Percentiles rank a stretch among this genome's conserved stretches.
Conservation (phyloP, 2,113 vertebrate genomes). For the Psammodynastes pulverulentus region DNA sequence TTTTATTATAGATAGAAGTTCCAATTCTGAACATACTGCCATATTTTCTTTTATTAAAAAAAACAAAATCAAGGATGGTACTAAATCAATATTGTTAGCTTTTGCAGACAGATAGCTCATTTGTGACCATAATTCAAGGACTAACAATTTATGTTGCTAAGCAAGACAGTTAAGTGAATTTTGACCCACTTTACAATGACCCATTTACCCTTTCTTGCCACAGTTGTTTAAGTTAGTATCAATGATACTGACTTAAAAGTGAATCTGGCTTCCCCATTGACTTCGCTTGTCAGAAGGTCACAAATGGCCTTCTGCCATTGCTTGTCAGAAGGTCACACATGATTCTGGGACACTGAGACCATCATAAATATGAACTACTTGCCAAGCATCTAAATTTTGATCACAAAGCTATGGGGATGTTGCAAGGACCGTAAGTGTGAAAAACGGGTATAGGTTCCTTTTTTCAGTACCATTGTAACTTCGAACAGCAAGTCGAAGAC, state of each 20-base stretch:
- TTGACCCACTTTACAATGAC: not conserved
- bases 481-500: not conserved
- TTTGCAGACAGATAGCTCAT: not conserved
- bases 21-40: not conserved
- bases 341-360: not conserved
- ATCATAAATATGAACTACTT: not conserved
- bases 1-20: not conserved
- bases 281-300: not conserved
- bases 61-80: accelerated
- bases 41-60: not conserved
- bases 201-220: not conserved
- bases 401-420: not conserved
- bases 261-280: not conserved
- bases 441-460: not conserved
- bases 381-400: not conserved
- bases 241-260: not conserved
- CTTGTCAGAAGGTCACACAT: not conserved
- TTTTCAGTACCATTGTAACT: not conserved
- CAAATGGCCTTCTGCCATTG: too few relatives aligned
- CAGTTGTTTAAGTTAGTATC: not conserved
- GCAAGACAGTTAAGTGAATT: not conserved
- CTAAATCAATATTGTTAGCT: not conserved
- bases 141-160: not conserved
- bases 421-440: not conserved
- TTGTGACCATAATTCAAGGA: not conserved